Evolutionary conservation across 2,113 vertebrate genomes (phyloP).

Genomic region (Brachyhypopomus occidentalis): DNA sequence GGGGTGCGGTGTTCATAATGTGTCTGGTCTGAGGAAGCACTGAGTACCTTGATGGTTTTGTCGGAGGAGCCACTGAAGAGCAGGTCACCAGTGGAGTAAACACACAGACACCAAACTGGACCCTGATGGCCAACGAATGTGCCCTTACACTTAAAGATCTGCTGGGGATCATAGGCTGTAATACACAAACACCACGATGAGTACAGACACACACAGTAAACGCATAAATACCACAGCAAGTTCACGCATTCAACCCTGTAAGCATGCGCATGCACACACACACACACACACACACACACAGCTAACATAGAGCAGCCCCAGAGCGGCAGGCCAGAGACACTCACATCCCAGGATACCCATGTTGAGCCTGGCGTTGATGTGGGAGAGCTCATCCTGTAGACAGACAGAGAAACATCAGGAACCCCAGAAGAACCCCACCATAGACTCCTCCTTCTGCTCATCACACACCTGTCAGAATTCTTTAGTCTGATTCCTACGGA

Average conservation of each 20-base stretch:
- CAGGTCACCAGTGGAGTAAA: slow-evolving; percentile 96
- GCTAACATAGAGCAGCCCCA: background rate
- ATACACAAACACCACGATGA: slow-evolving; percentile 1
- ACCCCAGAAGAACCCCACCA: background rate
- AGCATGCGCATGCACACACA: no score
- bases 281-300: background rate
- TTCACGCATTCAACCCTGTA: background rate
- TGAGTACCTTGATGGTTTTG: slow-evolving; percentile 96
- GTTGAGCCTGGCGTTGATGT: slow-evolving; percentile 97
- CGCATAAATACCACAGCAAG: background rate
- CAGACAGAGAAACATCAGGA: slow-evolving; percentile 30
- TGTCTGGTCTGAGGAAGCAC: background rate
- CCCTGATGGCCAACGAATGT: slow-evolving; percentile 98
- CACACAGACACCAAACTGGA: slow-evolving; percentile 96
- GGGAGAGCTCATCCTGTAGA: slow-evolving; percentile 91
- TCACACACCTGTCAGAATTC: no score
- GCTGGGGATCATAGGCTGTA: slow-evolving; percentile 96
- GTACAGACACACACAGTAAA: background rate
- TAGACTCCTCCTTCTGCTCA: no score
- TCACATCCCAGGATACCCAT: slow-evolving; percentile 99
- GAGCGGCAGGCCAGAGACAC: slow-evolving; percentile 60
- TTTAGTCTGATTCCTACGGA: no score
- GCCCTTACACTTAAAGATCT: slow-evolving; percentile 99
- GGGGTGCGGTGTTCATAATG: background rate
- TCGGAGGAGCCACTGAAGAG: slow-evolving; percentile 98